These are phyloP conservation scores for Chaenodraco wilsoni DNA, from an alignment of 2,797 vertebrate species.

Conservation along the genomic window DNA sequence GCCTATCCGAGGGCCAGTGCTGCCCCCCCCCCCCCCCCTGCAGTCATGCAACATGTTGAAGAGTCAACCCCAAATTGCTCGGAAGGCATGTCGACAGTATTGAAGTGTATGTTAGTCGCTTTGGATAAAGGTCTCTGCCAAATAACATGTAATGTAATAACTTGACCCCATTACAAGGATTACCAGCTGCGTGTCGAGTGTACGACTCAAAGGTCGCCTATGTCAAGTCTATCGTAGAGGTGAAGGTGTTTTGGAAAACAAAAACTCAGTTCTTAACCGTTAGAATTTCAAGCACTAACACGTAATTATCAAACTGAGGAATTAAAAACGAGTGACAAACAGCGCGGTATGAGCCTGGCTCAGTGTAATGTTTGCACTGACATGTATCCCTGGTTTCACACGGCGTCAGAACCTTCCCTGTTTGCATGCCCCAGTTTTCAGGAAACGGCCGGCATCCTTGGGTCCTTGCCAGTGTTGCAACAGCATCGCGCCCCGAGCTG, in stretches of 20 bases:
- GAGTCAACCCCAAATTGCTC: too few relatives aligned
- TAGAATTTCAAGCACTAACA: too few relatives aligned
- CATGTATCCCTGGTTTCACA: slow-evolving; percentile 42
- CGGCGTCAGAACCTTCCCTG: slow-evolving; percentile 47
- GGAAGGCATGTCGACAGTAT: too few relatives aligned
- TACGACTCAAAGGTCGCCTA: background rate
- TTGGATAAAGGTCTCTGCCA: too few relatives aligned
- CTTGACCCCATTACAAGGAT: background rate
- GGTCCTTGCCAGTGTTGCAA: slow-evolving; percentile 62
- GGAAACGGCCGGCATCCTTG: slow-evolving; percentile 49
- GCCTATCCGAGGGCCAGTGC: too few relatives aligned
- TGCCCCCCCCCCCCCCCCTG: too few relatives aligned
- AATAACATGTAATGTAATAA: too few relatives aligned
- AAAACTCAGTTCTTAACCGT: too few relatives aligned
- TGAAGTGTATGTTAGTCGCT: too few relatives aligned
- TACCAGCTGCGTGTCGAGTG: slow-evolving; percentile 1
- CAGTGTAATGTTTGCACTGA: slow-evolving; percentile 44
- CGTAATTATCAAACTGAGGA: background rate
- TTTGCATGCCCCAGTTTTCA: slow-evolving; percentile 72
- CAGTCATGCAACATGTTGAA: too few relatives aligned
- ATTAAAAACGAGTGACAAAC: slow-evolving; percentile 1
- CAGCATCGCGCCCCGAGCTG: slow-evolving; percentile 34
- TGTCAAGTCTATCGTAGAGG: background rate
- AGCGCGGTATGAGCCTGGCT: background rate
- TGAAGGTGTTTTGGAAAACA: background rate